Percentiles rank a stretch among this genome's conserved stretches.
Conservation (phyloP, 2,888 invertebrate genomes). For the Lampropteryx suffumata region DNA sequence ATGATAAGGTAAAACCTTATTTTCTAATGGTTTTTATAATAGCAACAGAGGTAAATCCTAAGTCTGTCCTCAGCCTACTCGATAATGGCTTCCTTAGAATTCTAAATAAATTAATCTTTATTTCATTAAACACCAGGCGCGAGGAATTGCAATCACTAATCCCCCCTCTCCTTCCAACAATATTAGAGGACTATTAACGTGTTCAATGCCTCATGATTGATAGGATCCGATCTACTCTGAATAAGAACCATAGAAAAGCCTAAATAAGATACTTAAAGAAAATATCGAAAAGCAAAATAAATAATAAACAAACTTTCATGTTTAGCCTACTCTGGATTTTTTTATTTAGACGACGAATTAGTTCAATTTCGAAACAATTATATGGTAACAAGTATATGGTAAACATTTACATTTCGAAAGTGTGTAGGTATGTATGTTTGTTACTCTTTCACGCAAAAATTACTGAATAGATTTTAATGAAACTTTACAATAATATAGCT, state of each 20-base stretch:
- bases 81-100: slow-evolving; percentile 18
- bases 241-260: background rate
- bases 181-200: slow-evolving; percentile 11
- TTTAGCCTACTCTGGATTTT: too few species aligned
- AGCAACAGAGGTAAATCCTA: background rate
- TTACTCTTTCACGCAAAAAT: too few species aligned
- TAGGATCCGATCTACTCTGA: slow-evolving; percentile 1
- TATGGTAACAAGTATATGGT: too few species aligned
- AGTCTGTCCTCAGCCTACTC: background rate
- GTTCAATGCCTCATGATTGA: slow-evolving; percentile 3
- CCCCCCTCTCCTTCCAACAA: background rate
- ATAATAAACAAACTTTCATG: too few species aligned
- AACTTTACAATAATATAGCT: too few species aligned
- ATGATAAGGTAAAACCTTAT: too few species aligned
- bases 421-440: too few species aligned
- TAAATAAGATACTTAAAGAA: background rate
- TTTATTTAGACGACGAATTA: too few species aligned
- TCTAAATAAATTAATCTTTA: slow-evolving; percentile 18
- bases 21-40: background rate
- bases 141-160: slow-evolving; percentile 2
- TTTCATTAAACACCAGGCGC: slow-evolving; percentile 15
- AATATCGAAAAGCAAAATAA: background rate
- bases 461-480: too few species aligned
- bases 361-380: too few species aligned
- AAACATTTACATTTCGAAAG: too few species aligned